Base-by-base conservation (phyloP, 2,113 vertebrate genomes). In the Ranitomeya imitator region DNA sequence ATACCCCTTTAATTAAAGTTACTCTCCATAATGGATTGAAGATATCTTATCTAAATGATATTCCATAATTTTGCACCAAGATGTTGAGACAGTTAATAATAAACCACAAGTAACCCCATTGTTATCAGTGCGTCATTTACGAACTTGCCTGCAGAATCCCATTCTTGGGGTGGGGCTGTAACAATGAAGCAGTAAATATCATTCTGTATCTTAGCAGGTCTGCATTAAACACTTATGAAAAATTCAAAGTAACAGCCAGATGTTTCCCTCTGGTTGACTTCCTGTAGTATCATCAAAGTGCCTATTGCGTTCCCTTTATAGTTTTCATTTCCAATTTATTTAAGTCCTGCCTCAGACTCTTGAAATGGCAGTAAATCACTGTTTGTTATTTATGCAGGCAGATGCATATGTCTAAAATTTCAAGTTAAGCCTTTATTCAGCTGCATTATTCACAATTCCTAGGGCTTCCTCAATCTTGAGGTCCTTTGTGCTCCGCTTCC, bases 311-410 rank as follows among this genome's bases (percentile, higher is more conserved):
- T 88, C 80, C 52, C 87, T 60, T 83, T 60, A 84, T 84, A 76
- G 37, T 52, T 84, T 88, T 88, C 80, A 88, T 78, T 71, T 83
- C 65, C 87, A 83, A 83, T 88, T 61, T 88, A 74, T 82, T 87
- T 83, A 45, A 60, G 71, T 51, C 26, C 59, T 84, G 37, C 45
- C 51, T 67, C n/a, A 55, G 51, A 31, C 71, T 84, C 16, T 78
- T 57, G 73, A 84, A 83, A 65, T 55, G 6, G 37, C 73, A 65
- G 73, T 37, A 65, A 83, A 82, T 84, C 51, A 10, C 60, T 54
- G 81, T 83, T 60, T 16, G 51, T 88, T 88, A 88, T 88, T 88
- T 83, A 83, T 73, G 73, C 57, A 15, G 23, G 71, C 86, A 83
- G 67, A 83, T 60, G 69, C 69, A 88, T 84, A 78, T 65, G 73